Conservation (phyloP, 2,888 invertebrate genomes). For the Proisotoma minuta region DNA sequence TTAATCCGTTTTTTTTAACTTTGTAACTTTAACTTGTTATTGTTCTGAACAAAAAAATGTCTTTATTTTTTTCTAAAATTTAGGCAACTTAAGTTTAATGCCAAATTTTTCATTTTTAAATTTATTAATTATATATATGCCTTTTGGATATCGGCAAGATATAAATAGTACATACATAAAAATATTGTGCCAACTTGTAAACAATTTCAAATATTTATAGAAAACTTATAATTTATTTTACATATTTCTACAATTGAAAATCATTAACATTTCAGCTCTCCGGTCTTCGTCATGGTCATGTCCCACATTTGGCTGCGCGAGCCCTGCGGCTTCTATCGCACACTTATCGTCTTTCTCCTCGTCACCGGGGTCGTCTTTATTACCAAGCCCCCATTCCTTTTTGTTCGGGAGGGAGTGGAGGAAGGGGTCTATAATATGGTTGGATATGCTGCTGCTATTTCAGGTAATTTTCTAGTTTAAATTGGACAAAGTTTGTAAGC, state of each 20-base stretch:
- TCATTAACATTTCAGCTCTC: conserved; percentile 52
- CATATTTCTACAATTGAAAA: not conserved
- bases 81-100: too few species aligned
- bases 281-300: conserved; percentile 54
- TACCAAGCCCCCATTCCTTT: conserved; percentile 54
- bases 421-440: conserved; percentile 51
- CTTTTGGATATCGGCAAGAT: too few species aligned
- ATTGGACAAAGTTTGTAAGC: too few species aligned
- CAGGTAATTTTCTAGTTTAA: too few species aligned
- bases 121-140: too few species aligned
- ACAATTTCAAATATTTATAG: not conserved
- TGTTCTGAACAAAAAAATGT: too few species aligned
- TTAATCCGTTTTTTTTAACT: not conserved
- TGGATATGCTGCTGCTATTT: conserved; percentile 53
- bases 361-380: conserved; percentile 53
- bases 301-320: conserved; percentile 53
- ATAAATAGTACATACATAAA: not conserved
- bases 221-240: not conserved
- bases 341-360: conserved; percentile 52
- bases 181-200: not conserved
- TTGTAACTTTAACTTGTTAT: not conserved
- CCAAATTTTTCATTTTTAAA: too few species aligned
- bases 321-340: conserved; percentile 53
- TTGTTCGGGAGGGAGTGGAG: conserved; percentile 45
- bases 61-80: too few species aligned